Evolutionary conservation across 2,113 vertebrate species (phyloP).

Genomic region (Dolichotis patagonum): DNA sequence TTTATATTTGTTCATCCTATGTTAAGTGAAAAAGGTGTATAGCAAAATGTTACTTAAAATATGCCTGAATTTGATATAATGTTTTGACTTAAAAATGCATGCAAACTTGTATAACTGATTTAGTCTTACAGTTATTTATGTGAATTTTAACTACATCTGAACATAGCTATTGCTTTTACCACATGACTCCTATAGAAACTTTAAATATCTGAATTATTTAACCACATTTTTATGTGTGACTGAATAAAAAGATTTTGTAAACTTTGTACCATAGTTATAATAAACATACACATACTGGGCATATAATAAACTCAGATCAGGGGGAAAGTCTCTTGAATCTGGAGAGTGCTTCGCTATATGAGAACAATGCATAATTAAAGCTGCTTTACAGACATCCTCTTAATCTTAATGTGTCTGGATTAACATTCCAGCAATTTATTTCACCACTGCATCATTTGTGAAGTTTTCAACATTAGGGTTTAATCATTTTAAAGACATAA

Average conservation of each 20-base stretch:
- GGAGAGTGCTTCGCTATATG: conserved; percentile 44
- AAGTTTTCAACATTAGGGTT: conserved; percentile 83
- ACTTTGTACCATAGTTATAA: conserved; percentile 9
- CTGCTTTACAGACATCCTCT: conserved; percentile 78
- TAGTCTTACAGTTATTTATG: neutral
- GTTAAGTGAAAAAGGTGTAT: neutral
- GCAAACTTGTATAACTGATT: neutral
- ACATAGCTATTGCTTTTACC: neutral
- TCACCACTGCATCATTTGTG: conserved; percentile 81
- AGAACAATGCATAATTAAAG: conserved; percentile 83
- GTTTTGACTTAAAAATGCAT: conserved; percentile 19
- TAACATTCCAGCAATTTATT: conserved; percentile 81
- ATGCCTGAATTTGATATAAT: neutral
- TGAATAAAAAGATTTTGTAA: conserved; percentile 34
- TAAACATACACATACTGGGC: neutral
- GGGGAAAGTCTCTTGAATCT: conserved; percentile 70
- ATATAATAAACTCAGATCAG: conserved; percentile 72
- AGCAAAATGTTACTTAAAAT: neutral
- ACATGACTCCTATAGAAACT: neutral
- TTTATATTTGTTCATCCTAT: neutral
- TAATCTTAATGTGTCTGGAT: conserved; percentile 83
- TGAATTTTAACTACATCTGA: neutral
- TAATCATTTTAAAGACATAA: conserved; percentile 84
- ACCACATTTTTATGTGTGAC: neutral
- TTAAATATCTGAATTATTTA: neutral